Conservation (phyloP, 1,140 invertebrate species). For the Orussus abietinus region DNA sequence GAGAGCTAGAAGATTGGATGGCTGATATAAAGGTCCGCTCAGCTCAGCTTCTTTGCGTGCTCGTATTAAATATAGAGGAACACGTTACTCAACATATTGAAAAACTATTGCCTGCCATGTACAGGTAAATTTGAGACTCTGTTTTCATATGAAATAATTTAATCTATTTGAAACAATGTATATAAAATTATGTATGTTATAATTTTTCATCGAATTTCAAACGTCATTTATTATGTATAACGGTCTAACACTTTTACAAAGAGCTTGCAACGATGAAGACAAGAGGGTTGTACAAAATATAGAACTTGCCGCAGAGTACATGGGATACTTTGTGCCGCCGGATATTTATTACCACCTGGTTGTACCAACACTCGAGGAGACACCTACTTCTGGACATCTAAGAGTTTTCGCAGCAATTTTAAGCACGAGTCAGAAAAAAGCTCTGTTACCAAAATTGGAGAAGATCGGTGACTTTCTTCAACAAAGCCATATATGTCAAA, state of each 20-base stretch:
- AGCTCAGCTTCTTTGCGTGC: slow-evolving; percentile 65
- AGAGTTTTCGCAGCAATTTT: slow-evolving; percentile 52
- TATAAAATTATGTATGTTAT: neutral
- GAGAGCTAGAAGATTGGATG: slow-evolving; percentile 72
- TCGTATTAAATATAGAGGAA: slow-evolving; percentile 67
- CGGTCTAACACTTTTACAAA: slow-evolving; percentile 18
- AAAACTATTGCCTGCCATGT: slow-evolving; percentile 60
- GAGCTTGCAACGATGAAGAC: slow-evolving; percentile 60
- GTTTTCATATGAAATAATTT: slow-evolving; percentile 6
- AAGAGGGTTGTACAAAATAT: slow-evolving; percentile 62
- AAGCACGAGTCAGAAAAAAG: slow-evolving; percentile 37
- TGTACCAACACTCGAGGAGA: slow-evolving; percentile 55
- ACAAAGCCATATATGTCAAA: slow-evolving; percentile 38
- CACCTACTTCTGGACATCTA: slow-evolving; percentile 52
- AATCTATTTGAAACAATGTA: no score
- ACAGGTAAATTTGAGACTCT: slow-evolving; percentile 32
- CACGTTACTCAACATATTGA: slow-evolving; percentile 66
- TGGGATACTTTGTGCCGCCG: slow-evolving; percentile 70
- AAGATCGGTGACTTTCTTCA: slow-evolving; percentile 44
- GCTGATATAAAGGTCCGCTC: slow-evolving; percentile 66
- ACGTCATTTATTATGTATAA: slow-evolving; percentile 4
- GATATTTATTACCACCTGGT: slow-evolving; percentile 58
- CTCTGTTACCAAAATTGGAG: slow-evolving; percentile 27
- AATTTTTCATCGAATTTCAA: slow-evolving; percentile 3
- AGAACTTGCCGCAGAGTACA: slow-evolving; percentile 59